These are phyloP conservation scores for Prosopocoilus inquinatus DNA, from an alignment of 2,888 invertebrate genomes.

Conservation along the genomic window DNA sequence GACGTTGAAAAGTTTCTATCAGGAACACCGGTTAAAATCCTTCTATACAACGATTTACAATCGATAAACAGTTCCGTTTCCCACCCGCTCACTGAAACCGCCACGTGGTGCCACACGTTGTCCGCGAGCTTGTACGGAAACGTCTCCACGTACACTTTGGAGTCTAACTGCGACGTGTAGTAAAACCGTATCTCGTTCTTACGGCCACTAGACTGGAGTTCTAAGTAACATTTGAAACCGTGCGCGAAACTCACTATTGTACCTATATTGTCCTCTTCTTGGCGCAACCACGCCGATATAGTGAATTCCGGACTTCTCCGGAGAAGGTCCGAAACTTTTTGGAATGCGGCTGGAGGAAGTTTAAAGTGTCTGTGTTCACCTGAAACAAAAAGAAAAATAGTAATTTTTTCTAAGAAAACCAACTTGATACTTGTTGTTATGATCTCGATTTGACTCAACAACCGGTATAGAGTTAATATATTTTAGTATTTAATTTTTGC, in stretches of 20 bases:
- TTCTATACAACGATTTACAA: constrained; percentile 82
- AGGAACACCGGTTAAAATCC: constrained; percentile 70
- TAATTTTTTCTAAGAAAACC: background rate
- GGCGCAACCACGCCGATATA: constrained; percentile 71
- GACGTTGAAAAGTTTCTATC: constrained; percentile 74
- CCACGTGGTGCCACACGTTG: constrained; percentile 84
- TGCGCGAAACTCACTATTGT: constrained; percentile 80
- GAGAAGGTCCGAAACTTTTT: constrained; percentile 67
- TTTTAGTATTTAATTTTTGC: no score
- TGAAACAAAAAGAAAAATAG: constrained; percentile 42
- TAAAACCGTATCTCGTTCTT: constrained; percentile 83
- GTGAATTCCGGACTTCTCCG: constrained; percentile 77
- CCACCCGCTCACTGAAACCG: constrained; percentile 79
- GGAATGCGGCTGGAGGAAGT: constrained; percentile 66
- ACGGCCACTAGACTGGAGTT: constrained; percentile 87
- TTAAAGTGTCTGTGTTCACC: constrained; percentile 73
- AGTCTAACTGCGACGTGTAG: constrained; percentile 69
- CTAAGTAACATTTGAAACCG: constrained; percentile 82
- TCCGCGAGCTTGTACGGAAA: constrained; percentile 87
- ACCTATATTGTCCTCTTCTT: constrained; percentile 79
- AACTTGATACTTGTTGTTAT: no score
- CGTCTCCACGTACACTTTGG: constrained; percentile 73
- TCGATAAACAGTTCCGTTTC: constrained; percentile 82
- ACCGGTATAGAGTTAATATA: no score
- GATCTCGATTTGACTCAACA: no score